Evolutionary conservation across 1,140 invertebrate species (phyloP).

Genomic region (Drosophila pectinifera): DNA sequence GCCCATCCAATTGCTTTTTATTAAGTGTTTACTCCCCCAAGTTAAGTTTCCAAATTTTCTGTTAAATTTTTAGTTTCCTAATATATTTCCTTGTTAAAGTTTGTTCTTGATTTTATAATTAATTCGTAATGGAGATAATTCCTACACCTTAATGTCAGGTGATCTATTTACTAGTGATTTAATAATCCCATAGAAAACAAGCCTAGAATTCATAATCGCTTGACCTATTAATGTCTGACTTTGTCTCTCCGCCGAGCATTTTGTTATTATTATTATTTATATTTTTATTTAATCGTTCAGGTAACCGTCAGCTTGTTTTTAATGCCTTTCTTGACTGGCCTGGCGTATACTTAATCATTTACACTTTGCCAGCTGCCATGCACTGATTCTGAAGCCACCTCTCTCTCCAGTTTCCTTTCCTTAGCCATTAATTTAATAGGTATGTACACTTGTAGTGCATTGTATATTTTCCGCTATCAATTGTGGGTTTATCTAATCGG

Average conservation of each 20-base stretch:
- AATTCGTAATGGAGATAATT: too few species aligned
- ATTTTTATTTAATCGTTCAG: constrained; percentile 22
- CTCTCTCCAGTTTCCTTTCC: background rate
- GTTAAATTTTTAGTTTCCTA: too few species aligned
- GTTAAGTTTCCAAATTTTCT: constrained; percentile 5
- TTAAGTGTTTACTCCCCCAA: constrained; percentile 10
- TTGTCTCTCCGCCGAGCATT: constrained; percentile 10
- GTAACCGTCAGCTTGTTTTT: constrained; percentile 22
- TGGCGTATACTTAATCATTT: constrained; percentile 64
- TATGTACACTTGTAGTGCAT: background rate
- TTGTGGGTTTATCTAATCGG: constrained; percentile 29
- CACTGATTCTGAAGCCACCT: constrained; percentile 60
- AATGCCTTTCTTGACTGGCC: constrained; percentile 51
- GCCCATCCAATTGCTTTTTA: constrained; percentile 25
- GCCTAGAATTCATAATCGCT: constrained; percentile 1
- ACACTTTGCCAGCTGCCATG: constrained; percentile 68
- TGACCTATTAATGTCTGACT: constrained; percentile 13
- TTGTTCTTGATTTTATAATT: background rate
- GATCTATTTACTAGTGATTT: constrained; percentile 12
- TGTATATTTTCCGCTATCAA: constrained; percentile 16
- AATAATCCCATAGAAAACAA: constrained; percentile 8
- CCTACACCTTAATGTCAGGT: constrained; percentile 4
- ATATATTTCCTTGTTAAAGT: background rate
- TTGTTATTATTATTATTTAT: constrained; percentile 17
- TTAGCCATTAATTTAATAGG: background rate